Conservation (phyloP, 2,888 invertebrate species). For the Dolomedes plantarius region DNA sequence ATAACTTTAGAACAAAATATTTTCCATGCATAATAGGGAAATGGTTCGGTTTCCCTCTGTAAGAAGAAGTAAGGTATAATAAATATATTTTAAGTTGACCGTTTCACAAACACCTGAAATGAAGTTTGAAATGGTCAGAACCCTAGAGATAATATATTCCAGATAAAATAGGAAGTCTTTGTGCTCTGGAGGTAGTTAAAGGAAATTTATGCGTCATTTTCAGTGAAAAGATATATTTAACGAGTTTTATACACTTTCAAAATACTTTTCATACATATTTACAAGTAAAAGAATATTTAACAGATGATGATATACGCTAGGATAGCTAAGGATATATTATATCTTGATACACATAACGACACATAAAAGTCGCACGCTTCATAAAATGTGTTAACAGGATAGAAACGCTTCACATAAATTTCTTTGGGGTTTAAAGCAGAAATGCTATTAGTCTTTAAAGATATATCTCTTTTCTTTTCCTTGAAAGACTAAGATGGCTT, state of each 20-base stretch:
- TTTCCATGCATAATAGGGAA: too few species aligned
- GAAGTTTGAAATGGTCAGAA: not conserved
- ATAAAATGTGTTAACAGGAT: not conserved
- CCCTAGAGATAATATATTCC: not conserved
- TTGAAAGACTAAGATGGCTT: too few species aligned
- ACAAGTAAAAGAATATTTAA: not conserved
- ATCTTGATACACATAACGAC: not conserved
- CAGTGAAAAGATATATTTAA: not conserved
- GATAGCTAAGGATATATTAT: not conserved
- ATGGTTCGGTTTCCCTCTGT: too few species aligned
- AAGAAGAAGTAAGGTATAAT: too few species aligned
- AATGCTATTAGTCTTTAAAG: too few species aligned
- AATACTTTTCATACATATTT: conserved; percentile 6
- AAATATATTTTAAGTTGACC: too few species aligned
- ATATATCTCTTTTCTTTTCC: too few species aligned
- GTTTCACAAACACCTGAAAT: too few species aligned
- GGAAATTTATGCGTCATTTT: conserved; percentile 11
- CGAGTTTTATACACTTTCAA: not conserved
- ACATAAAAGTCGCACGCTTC: not conserved
- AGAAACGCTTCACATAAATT: not conserved
- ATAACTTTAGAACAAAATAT: too few species aligned
- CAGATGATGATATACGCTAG: not conserved
- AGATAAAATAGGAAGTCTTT: not conserved
- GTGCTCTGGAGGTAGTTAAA: not conserved
- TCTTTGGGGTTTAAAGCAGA: too few species aligned